Conservation (phyloP, 2,113 vertebrate genomes). For the Hyperopisus bebe region DNA sequence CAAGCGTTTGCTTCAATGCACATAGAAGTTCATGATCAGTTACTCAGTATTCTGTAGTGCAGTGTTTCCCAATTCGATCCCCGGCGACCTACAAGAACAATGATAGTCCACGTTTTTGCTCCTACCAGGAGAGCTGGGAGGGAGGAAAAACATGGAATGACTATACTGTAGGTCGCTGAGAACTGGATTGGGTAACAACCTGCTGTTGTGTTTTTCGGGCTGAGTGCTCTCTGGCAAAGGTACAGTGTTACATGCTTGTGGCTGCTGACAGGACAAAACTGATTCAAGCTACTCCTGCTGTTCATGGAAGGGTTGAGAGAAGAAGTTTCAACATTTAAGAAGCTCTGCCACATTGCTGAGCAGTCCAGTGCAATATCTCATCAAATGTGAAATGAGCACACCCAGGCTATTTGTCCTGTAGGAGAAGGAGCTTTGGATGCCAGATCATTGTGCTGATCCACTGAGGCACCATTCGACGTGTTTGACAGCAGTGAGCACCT, state of each 20-base stretch:
- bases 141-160: neutral
- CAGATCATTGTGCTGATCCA: neutral
- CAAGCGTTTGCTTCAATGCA: neutral
- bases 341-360: neutral
- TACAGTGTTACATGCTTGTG: neutral
- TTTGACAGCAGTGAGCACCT: neutral
- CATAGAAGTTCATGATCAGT: neutral
- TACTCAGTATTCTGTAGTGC: neutral
- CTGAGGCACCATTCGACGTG: neutral
- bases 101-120: neutral
- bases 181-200: neutral
- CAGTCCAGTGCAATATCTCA: neutral
- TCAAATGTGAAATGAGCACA: neutral
- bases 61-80: neutral
- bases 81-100: neutral
- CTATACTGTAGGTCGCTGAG: neutral
- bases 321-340: neutral
- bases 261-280: neutral
- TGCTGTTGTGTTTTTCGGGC: neutral
- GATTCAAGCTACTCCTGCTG: neutral
- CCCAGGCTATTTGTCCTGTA: neutral
- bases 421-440: neutral
- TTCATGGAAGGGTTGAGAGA: neutral
- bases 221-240: neutral
- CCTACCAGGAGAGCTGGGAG: neutral